These are phyloP conservation scores for Oryzias woworae DNA, from an alignment of 2,113 vertebrate species.

Conservation along the genomic window DNA sequence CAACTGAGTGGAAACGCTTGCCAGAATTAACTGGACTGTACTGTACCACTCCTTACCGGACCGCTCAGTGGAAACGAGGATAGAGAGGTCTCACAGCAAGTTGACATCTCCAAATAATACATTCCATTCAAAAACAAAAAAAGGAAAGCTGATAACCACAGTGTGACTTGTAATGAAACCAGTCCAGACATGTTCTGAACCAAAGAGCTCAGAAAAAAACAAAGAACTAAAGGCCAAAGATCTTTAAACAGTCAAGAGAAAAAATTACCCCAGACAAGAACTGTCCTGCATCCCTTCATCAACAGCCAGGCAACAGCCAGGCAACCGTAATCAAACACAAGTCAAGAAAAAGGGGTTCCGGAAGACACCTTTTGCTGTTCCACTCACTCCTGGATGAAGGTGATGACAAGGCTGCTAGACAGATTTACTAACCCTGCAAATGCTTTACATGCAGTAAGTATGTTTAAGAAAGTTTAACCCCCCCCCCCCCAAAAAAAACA, in stretches of 20 bases:
- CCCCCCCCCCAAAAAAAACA: no score
- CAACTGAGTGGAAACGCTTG: no score
- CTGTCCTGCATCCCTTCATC: background rate
- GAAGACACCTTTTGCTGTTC: no score
- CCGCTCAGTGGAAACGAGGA: no score
- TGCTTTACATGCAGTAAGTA: background rate
- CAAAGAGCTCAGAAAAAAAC: no score
- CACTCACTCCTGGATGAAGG: no score
- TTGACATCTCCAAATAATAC: slow-evolving; percentile 2
- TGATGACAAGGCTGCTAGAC: no score
- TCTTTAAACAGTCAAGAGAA: slow-evolving; percentile 31
- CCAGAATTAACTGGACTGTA: no score
- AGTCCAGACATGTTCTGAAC: slow-evolving; percentile 21
- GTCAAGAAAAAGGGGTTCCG: background rate
- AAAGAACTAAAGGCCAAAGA: slow-evolving; percentile 37
- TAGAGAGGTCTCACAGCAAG: slow-evolving; percentile 7
- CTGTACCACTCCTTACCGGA: no score
- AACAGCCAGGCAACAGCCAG: background rate
- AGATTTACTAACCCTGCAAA: no score
- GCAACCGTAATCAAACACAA: background rate
- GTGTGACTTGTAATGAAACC: slow-evolving; percentile 38
- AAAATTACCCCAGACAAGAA: background rate
- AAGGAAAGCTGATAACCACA: slow-evolving; percentile 19
- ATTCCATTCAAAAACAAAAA: slow-evolving; percentile 23
- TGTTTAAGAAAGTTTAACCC: background rate